A percentile compares a stretch with the other conserved stretches of the same genome.
Evolutionary conservation across 92 coral and sea anemone species (phyloP).

Genomic region (Parazoanthus swiftii): DNA sequence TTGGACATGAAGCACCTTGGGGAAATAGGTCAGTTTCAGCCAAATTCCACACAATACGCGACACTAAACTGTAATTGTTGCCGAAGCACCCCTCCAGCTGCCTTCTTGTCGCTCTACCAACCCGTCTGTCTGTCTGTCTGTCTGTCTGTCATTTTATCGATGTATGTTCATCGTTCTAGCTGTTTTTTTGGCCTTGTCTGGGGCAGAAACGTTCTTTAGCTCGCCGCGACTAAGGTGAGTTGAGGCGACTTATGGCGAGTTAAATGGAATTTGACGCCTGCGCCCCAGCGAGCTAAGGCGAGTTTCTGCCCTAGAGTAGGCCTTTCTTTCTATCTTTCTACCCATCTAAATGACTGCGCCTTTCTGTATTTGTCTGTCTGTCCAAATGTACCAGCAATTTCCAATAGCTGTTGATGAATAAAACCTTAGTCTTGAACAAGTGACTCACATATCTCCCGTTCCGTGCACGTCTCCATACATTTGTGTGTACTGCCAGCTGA

Average conservation of each 20-base stretch:
- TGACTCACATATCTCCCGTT: constrained; percentile 96
- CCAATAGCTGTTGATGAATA: not conserved
- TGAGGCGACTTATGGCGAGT: too few relatives aligned
- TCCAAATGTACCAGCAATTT: not conserved
- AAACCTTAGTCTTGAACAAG: not conserved
- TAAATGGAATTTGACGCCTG: too few relatives aligned
- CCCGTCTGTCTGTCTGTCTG: not conserved
- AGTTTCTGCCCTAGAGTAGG: too few relatives aligned
- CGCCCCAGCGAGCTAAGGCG: too few relatives aligned
- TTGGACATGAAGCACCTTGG: constrained; percentile 94
- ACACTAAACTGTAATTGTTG: not conserved
- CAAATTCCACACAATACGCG: not conserved
- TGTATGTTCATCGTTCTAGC: too few relatives aligned
- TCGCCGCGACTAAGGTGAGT: too few relatives aligned
- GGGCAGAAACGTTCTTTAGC: too few relatives aligned
- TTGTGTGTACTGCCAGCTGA: constrained; percentile 78
- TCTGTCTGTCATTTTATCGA: not conserved
- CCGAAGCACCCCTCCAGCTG: not conserved
- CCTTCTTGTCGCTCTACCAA: not conserved
- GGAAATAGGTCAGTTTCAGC: not conserved
- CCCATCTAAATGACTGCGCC: too few relatives aligned
- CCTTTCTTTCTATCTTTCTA: too few relatives aligned
- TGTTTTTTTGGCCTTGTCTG: too few relatives aligned
- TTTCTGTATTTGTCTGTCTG: not conserved
- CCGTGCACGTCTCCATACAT: constrained; percentile 95